Base-by-base conservation (phyloP, 2,113 vertebrate species). In the Bothrops jararaca region DNA sequence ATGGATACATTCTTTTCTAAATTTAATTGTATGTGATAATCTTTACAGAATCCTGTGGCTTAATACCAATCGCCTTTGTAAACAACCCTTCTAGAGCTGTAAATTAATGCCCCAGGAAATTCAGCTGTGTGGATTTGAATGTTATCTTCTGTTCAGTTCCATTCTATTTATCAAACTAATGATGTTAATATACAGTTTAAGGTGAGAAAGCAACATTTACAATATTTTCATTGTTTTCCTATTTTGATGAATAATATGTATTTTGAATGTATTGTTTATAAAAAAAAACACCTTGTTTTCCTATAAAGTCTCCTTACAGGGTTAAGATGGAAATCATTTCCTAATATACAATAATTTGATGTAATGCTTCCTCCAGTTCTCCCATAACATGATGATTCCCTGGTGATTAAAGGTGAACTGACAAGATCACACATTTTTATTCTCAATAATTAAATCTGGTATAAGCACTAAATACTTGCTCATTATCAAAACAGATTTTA, bases 1-100 rank as follows among this genome's bases (percentile, higher is more conserved):
- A 97, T 96, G 96, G 95, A 94, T 93, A 96, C 96, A 48, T 39
- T 58, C 50, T 69, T 96, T 69, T 92, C 93, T 95, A 74, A 89
- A 92, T 91, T 94, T 97, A 96, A 97, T 97, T 96, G 95, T 94
- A 52, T 86, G 94, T 91, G 57, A 91, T 94, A 95, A 96, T 97
- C 95, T 96, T 95, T 5, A 1, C 92, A 88, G 94, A 58, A 95
- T 95, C 94, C 94, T 90, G 93, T 92, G 92, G 92, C 91, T 95
- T 95, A 91, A 90, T 24, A 94, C 90, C 92, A 95, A 39, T 4
- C 95, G 90, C 52, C 90, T 90, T 90, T 96, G 92, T 92, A 24
- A 4, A 92, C 94, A 95, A 93, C 90, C 87, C 74, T 96, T 96
- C 88, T 0, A 0, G 95, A 92, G 52, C 93, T 91, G 93, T 92